These are phyloP conservation scores for Acromyrmex echinatior DNA, from an alignment of 1,140 invertebrate species.

Conservation along the genomic window DNA sequence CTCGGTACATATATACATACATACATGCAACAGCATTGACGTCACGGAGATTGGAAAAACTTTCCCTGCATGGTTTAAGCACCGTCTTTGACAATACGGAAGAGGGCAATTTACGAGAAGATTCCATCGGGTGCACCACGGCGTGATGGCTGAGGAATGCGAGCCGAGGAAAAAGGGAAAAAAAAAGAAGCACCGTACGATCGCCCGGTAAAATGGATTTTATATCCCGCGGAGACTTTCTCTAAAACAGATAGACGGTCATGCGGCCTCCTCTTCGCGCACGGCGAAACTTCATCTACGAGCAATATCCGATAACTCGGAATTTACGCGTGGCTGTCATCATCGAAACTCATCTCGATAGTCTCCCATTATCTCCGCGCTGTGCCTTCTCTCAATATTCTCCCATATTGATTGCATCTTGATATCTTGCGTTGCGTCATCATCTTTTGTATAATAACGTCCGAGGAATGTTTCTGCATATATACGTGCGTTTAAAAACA, in stretches of 20 bases:
- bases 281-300: slow-evolving; percentile 12
- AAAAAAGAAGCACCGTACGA: slow-evolving; percentile 26
- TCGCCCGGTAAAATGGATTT: slow-evolving; percentile 54
- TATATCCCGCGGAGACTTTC: slow-evolving; percentile 49
- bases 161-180: background rate
- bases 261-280: slow-evolving; percentile 21
- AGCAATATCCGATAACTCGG: slow-evolving; percentile 51
- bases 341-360: slow-evolving; percentile 43
- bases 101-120: slow-evolving; percentile 67
- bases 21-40: slow-evolving; percentile 2
- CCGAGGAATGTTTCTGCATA: background rate
- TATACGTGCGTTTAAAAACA: background rate
- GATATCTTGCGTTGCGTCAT: slow-evolving; percentile 44
- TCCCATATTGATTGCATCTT: slow-evolving; percentile 42
- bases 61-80: slow-evolving; percentile 59
- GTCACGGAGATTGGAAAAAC: slow-evolving; percentile 68
- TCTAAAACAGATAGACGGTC: slow-evolving; percentile 39
- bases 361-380: slow-evolving; percentile 26
- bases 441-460: slow-evolving; percentile 12
- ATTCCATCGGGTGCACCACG: slow-evolving; percentile 45
- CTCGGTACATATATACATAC: background rate
- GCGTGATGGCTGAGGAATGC: slow-evolving; percentile 44
- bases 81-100: slow-evolving; percentile 70
- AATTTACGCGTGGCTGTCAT: slow-evolving; percentile 49
- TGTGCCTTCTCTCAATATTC: slow-evolving; percentile 38